Percentiles rank a stretch among this genome's conserved stretches.
Evolutionary conservation across 2,113 vertebrate genomes (phyloP).

Genomic region (Emberiza fucata): DNA sequence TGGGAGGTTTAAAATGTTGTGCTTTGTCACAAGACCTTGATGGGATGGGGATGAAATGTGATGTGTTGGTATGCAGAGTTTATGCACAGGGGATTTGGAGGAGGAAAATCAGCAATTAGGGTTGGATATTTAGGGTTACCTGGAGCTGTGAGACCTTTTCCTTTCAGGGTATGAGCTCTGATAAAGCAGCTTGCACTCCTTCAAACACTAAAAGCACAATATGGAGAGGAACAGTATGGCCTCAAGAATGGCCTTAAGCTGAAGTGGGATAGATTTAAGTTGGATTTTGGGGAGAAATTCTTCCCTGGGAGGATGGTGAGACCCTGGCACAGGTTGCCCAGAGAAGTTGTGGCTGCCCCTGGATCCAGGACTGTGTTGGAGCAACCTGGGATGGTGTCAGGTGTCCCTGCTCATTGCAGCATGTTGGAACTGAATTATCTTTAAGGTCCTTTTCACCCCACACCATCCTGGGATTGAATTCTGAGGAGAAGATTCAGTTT

Average conservation of each 20-base stretch:
- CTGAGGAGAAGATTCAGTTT: background rate
- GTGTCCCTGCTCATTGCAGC: background rate
- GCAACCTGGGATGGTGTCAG: rapidly evolving
- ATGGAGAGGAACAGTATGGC: background rate
- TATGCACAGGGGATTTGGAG: background rate
- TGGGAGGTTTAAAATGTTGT: background rate
- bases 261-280: background rate
- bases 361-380: background rate
- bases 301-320: background rate
- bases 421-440: background rate
- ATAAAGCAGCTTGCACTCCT: background rate
- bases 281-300: background rate
- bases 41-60: background rate
- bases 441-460: background rate
- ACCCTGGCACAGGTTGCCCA: background rate
- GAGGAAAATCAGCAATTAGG: background rate
- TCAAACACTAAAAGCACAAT: background rate
- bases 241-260: background rate
- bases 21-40: background rate
- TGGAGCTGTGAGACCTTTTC: background rate
- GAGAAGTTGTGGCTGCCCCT: background rate
- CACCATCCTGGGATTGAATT: background rate
- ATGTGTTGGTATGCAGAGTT: background rate
- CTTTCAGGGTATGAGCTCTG: background rate
- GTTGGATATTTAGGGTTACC: background rate